Base-by-base conservation (phyloP, 2,113 vertebrate genomes). In the Sakesphorus luctuosus region DNA sequence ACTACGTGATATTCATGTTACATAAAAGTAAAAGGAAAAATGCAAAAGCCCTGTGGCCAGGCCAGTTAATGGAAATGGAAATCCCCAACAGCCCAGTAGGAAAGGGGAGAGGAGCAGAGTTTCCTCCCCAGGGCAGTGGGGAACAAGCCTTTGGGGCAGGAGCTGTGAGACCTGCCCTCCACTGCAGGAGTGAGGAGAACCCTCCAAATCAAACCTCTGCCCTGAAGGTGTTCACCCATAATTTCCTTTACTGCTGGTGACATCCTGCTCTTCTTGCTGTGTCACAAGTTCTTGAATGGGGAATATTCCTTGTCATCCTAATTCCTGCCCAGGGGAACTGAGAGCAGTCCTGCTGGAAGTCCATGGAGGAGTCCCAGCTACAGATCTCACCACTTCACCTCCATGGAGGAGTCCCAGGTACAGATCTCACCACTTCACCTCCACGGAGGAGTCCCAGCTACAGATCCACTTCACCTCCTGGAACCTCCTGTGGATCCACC, bases 11-110 rank as follows among this genome's bases (percentile, higher is more conserved):
- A 28, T 38, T 73, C 18, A 15, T 55, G n/a, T 94, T 89, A 35
- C 55, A 77, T 89, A 91, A 89, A 78, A 94, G 14, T 31, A 75
- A 82, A 65, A 5, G 3, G 55, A 90, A 89, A 92, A 91, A 95
- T n/a, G 28, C 40, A 73, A 46, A 79, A 85, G 18, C 36, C 56
- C 81, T 0, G 9, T 68, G 77, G 81, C 40, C 62, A 87, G 80
- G 26, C 8, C 81, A 76, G 3, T 25, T 18, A 61, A 62, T 1
- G 10, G 84, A 89, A 96, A 87, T 85, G 81, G 87, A 89, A 91
- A 94, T 91, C 24, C 56, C 84, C 31, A 0, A 28, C 16, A 87
- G 40, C 10, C 31, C 75, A 6, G 36, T 40, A 13, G 61, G 65
- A 43, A 61, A 44, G 36, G 86, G 35, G 35, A 63, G 65, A 55